phyloP scores from a whole-genome alignment of 30 jellyfish, hydroid and myxozoan genomes.

The Turritopsis rubra region DNA sequence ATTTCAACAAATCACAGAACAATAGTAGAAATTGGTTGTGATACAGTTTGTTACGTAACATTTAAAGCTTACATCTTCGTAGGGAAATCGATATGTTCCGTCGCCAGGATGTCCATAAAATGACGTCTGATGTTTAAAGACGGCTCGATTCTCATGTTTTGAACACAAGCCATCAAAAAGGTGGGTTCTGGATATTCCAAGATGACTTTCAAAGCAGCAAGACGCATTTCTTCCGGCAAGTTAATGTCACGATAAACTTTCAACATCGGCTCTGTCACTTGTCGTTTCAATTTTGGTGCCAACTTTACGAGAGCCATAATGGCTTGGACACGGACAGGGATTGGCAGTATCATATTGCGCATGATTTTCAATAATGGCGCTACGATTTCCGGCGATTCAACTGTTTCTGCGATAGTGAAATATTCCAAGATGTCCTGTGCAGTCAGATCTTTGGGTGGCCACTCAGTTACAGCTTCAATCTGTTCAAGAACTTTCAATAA shows the following conservation, averaged over 20 bases:
- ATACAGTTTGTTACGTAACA: no score
- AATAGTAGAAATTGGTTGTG: no score
- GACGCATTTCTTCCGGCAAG: not conserved
- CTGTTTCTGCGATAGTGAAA: not conserved
- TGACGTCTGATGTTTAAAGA: not conserved
- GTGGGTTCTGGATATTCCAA: not conserved
- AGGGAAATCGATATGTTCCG: not conserved
- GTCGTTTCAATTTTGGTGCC: not conserved
- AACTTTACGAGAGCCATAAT: not conserved
- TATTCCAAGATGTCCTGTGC: not conserved
- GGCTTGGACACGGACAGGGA: not conserved
- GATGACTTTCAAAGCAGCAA: not conserved
- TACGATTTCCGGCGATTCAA: slow-evolving; percentile 7
- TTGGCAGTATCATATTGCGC: not conserved
- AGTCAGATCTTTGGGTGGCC: not conserved
- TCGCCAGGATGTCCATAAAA: not conserved
- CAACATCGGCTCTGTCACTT: not conserved
- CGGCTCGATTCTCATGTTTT: not conserved
- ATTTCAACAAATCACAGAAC: not conserved
- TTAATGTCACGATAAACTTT: not conserved
- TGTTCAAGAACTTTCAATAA: not conserved
- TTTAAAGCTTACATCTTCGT: not conserved
- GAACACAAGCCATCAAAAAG: slow-evolving; percentile 7
- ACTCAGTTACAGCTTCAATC: not conserved
- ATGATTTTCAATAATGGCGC: not conserved